These are phyloP conservation scores for Ivindomyrus marchei DNA, from an alignment of 2,113 vertebrate species.

Conservation along the genomic window DNA sequence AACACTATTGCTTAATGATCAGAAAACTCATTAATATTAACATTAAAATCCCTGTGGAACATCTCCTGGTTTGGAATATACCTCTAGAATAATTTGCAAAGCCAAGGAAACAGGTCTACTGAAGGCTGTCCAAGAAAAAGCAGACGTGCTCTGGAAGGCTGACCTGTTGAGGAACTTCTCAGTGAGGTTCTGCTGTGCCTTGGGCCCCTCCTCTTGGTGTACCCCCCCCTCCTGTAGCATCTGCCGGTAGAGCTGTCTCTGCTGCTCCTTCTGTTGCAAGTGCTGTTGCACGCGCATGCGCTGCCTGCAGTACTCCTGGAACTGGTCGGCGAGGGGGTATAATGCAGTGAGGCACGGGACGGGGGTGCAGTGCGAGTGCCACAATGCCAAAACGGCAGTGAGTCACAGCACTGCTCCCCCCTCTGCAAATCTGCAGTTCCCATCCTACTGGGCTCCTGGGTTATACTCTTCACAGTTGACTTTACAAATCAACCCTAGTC, in stretches of 20 bases:
- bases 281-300: slow-evolving; percentile 93
- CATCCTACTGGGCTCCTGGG: background rate
- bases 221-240: slow-evolving; percentile 96
- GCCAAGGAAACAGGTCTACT: background rate
- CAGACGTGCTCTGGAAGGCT: slow-evolving; percentile 4
- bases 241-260: slow-evolving; percentile 89
- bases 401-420: background rate
- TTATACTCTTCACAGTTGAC: background rate
- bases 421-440: background rate
- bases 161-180: slow-evolving; percentile 94
- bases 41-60: background rate
- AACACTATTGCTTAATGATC: background rate
- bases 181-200: slow-evolving; percentile 82
- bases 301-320: slow-evolving; percentile 92
- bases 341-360: background rate
- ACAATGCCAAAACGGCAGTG: background rate
- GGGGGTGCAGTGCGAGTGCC: background rate
- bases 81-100: background rate
- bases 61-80: background rate
- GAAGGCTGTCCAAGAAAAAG: background rate
- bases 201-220: slow-evolving; percentile 71
- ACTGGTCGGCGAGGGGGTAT: slow-evolving; percentile 62
- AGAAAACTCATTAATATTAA: background rate
- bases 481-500: background rate
- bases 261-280: slow-evolving; percentile 94